phyloP scores from a whole-genome alignment of 2,888 invertebrate species.

The Boloria selene region DNA sequence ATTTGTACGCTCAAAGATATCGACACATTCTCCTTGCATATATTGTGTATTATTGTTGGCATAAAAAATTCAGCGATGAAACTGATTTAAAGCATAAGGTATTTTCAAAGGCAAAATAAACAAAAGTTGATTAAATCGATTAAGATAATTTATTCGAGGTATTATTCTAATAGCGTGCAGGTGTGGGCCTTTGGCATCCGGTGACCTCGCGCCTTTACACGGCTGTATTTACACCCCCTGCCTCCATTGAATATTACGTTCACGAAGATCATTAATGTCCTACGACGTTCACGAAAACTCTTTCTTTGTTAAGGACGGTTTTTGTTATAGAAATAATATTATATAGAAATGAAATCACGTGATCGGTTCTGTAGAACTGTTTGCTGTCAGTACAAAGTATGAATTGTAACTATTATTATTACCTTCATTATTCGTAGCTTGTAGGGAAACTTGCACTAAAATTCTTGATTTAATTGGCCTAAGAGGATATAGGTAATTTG shows the following conservation, averaged over 20 bases:
- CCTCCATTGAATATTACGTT: constrained; percentile 12
- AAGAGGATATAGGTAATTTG: too few species aligned
- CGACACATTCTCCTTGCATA: neutral
- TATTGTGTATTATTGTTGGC: constrained; percentile 51
- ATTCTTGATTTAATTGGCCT: too few species aligned
- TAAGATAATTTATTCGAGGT: constrained; percentile 50
- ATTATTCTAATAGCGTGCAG: constrained; percentile 66
- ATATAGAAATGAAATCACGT: neutral
- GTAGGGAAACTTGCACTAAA: too few species aligned
- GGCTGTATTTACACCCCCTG: constrained; percentile 45
- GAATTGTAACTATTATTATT: too few species aligned
- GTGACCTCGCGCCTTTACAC: constrained; percentile 55
- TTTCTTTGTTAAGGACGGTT: neutral
- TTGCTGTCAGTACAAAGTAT: too few species aligned
- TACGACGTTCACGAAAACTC: constrained; percentile 5
- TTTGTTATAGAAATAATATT: neutral
- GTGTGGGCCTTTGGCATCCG: constrained; percentile 55
- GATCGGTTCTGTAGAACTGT: too few species aligned
- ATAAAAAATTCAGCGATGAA: constrained; percentile 32
- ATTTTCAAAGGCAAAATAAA: constrained; percentile 40
- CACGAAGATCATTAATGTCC: constrained; percentile 20
- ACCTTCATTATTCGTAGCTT: too few species aligned
- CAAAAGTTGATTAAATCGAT: constrained; percentile 53
- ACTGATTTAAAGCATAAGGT: constrained; percentile 22
- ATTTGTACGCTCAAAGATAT: neutral